Percentiles rank a stretch among this genome's conserved stretches.
phyloP scores from a whole-genome alignment of 2,797 vertebrate species.

The Hypotaenidia philippensis region DNA sequence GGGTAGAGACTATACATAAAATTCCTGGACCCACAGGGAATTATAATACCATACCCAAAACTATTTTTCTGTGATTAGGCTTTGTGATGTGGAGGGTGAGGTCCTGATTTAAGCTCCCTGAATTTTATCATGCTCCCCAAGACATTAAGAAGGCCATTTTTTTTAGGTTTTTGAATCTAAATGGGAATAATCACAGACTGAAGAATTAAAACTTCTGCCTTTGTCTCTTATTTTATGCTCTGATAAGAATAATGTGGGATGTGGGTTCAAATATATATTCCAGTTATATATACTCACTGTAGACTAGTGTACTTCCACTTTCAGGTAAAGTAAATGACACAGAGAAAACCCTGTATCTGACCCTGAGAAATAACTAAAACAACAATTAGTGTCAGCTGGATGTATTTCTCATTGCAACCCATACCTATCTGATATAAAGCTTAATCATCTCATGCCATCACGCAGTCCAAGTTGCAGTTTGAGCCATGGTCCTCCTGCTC shows the following conservation, averaged over 20 bases:
- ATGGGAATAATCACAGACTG: neutral
- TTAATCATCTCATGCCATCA: neutral
- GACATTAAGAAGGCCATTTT: neutral
- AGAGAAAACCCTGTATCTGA: neutral
- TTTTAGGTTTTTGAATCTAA: neutral
- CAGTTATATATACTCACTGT: neutral
- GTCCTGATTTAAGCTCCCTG: neutral
- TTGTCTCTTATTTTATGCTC: neutral
- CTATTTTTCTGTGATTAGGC: neutral
- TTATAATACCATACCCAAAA: neutral
- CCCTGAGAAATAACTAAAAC: neutral
- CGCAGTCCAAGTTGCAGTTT: neutral
- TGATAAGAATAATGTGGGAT: neutral
- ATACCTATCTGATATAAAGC: neutral
- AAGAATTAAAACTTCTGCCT: neutral
- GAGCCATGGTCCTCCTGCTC: neutral
- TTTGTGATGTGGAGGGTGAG: neutral
- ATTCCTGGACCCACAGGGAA: neutral
- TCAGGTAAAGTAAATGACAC: neutral
- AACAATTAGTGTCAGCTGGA: neutral
- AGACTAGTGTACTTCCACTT: neutral
- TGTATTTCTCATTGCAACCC: neutral
- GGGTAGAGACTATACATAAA: neutral
- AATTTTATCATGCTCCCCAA: neutral
- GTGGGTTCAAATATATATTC: neutral